phyloP scores from a whole-genome alignment of 2,113 vertebrate genomes.

The Sorex araneus region DNA sequence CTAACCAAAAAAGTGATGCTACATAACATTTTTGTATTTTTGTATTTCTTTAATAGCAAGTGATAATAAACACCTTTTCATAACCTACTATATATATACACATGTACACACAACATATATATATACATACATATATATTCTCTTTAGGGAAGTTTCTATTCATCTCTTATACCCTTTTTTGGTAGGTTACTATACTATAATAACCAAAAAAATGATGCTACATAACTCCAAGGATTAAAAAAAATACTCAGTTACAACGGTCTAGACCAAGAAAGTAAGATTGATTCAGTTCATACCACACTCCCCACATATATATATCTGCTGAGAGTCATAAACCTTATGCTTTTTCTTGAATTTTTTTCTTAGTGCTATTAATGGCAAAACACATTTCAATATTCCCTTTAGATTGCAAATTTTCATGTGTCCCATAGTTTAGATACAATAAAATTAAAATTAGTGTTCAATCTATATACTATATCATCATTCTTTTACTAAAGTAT shows the following conservation, averaged over 20 bases:
- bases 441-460: background rate
- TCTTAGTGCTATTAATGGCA: constrained; percentile 21
- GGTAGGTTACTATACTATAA: too few species aligned
- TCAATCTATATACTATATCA: background rate
- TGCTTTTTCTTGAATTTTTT: background rate
- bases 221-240: background rate
- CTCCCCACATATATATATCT: background rate
- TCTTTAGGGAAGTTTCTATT: too few species aligned
- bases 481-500: background rate
- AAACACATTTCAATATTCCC: background rate
- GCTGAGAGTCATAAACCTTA: background rate
- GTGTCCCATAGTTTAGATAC: background rate
- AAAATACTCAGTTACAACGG: background rate
- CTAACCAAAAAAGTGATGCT: background rate
- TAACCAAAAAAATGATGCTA: background rate
- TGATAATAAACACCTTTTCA: too few species aligned
- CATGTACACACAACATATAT: too few species aligned
- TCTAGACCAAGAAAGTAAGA: background rate
- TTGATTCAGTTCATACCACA: background rate
- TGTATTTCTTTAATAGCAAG: too few species aligned
- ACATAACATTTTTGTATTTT: constrained; percentile 33
- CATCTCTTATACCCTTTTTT: too few species aligned
- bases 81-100: too few species aligned
- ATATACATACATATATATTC: too few species aligned
- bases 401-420: background rate